Percentiles rank a stretch among this genome's conserved stretches.
phyloP scores from a whole-genome alignment of 2,113 vertebrate species.

The Trachemys scripta region DNA sequence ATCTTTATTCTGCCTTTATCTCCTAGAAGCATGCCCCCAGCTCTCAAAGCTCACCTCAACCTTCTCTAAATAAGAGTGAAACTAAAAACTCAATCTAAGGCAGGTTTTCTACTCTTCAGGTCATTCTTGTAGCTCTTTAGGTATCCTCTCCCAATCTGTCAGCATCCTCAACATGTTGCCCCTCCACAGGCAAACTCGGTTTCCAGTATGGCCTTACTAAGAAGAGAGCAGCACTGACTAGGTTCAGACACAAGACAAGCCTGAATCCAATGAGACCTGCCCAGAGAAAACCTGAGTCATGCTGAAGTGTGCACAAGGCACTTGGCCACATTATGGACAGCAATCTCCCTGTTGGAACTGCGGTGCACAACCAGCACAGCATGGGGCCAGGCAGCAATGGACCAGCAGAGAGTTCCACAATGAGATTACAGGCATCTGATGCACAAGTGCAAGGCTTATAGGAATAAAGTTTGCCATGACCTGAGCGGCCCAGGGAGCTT shows the following conservation, averaged over 20 bases:
- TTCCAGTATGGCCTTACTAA: not conserved
- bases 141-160: not conserved
- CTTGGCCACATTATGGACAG: not conserved
- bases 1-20: not conserved
- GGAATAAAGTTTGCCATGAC: accelerated
- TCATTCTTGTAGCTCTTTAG: too few species aligned
- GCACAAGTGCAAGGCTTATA: accelerated
- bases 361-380: not conserved
- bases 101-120: too few species aligned
- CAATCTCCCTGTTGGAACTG: not conserved
- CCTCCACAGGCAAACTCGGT: not conserved
- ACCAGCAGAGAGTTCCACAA: not conserved
- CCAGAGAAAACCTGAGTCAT: not conserved
- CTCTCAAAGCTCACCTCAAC: not conserved
- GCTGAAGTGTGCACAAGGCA: not conserved
- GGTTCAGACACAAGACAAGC: not conserved
- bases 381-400: not conserved
- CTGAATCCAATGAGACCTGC: not conserved
- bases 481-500: not conserved
- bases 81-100: too few species aligned
- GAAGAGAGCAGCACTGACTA: not conserved
- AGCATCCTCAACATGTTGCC: not conserved
- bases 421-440: accelerated
- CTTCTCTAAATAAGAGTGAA: not conserved
- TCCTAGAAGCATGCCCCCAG: not conserved